Conservation (phyloP, 2,888 invertebrate species). For the Cryptocheilus praepositus region DNA sequence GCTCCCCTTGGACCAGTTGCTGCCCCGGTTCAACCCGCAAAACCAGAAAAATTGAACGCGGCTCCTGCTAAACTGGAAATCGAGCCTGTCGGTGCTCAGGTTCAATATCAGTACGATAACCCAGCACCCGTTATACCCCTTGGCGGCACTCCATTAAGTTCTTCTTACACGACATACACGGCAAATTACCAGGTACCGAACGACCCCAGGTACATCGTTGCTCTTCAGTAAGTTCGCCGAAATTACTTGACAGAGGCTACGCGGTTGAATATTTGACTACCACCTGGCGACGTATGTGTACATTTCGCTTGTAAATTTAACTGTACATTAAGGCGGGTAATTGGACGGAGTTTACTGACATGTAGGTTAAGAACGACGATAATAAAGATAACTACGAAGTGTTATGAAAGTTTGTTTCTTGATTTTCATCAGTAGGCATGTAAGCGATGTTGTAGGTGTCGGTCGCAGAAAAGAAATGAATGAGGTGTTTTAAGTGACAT, state of each 20-base stretch:
- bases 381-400: slow-evolving; percentile 37
- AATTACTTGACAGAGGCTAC: slow-evolving; percentile 1
- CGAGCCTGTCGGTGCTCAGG: slow-evolving; percentile 63
- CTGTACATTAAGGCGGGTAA: background rate
- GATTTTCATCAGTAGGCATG: no score
- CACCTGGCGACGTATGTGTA: no score
- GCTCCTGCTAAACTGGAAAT: slow-evolving; percentile 61
- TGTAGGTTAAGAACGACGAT: slow-evolving; percentile 29
- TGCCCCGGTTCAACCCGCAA: background rate
- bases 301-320: slow-evolving; percentile 46
- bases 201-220: slow-evolving; percentile 65
- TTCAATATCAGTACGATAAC: slow-evolving; percentile 63
- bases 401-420: no score
- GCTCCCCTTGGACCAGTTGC: slow-evolving; percentile 38
- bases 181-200: slow-evolving; percentile 62
- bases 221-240: slow-evolving; percentile 50
- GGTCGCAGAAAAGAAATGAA: background rate
- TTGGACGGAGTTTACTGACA: slow-evolving; percentile 27
- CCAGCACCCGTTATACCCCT: slow-evolving; percentile 51
- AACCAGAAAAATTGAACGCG: slow-evolving; percentile 15
- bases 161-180: slow-evolving; percentile 62
- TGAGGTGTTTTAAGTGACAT: no score
- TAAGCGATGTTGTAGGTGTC: background rate
- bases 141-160: slow-evolving; percentile 54
- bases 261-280: no score